These are phyloP conservation scores for Octodon degus DNA, from an alignment of 2,113 vertebrate genomes.

Conservation along the genomic window DNA sequence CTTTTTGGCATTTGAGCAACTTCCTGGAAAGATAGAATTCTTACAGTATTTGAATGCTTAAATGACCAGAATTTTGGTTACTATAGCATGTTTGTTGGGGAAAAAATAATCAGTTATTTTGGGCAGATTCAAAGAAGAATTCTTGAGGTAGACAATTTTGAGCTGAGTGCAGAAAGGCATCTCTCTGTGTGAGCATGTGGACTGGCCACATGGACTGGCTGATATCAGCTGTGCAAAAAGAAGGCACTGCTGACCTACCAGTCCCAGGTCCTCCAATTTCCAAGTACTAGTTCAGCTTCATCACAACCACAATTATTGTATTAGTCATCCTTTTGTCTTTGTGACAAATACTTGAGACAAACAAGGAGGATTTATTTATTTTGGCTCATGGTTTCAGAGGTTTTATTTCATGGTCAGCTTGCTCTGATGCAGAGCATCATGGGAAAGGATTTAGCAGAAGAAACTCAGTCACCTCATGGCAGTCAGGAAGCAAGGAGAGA, in stretches of 20 bases:
- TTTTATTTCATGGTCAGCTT: background rate
- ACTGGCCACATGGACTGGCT: background rate
- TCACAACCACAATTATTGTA: background rate
- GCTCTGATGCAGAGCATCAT: background rate
- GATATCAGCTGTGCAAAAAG: background rate
- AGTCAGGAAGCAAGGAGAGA: background rate
- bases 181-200: background rate
- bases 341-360: background rate
- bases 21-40: constrained; percentile 17
- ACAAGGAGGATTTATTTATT: background rate
- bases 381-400: background rate
- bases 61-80: constrained; percentile 26
- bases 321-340: background rate
- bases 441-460: background rate
- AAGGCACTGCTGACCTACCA: background rate
- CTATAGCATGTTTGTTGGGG: background rate
- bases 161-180: background rate
- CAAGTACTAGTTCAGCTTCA: background rate
- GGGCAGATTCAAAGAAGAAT: constrained; percentile 12
- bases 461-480: background rate
- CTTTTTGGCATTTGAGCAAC: constrained; percentile 2
- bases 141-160: background rate
- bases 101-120: background rate
- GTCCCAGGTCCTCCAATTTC: background rate
- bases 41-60: background rate